Conservation (phyloP, 1,140 invertebrate genomes). For the Diuraphis noxia region DNA sequence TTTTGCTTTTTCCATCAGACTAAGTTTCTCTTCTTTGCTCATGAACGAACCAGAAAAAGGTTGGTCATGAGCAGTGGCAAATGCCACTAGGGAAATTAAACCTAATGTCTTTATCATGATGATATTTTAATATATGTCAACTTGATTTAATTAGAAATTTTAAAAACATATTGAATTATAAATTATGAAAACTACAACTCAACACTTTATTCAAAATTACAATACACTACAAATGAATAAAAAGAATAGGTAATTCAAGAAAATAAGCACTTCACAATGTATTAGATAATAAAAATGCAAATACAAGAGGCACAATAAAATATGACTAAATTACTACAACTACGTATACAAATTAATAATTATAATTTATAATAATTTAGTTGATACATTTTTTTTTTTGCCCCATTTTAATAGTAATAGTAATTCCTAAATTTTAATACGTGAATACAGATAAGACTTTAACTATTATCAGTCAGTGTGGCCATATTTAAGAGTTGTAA, state of each 20-base stretch:
- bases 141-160: constrained; percentile 25
- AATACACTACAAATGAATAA: background rate
- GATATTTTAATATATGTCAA: constrained; percentile 30
- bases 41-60: constrained; percentile 41
- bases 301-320: background rate
- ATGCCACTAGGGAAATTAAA: constrained; percentile 12
- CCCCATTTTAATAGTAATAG: background rate
- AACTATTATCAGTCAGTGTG: background rate
- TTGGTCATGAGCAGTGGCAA: constrained; percentile 21
- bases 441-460: constrained; percentile 20
- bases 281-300: background rate
- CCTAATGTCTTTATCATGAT: constrained; percentile 8
- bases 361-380: constrained; percentile 12
- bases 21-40: constrained; percentile 61
- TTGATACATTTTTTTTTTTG: constrained; percentile 9
- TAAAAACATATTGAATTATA: constrained; percentile 33
- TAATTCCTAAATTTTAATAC: constrained; percentile 5
- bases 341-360: constrained; percentile 20
- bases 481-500: background rate
- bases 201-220: background rate
- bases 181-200: background rate
- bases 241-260: background rate
- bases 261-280: background rate
- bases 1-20: constrained; percentile 71
- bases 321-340: background rate